These are phyloP conservation scores for Aldrovandia affinis DNA, from an alignment of 2,797 vertebrate species.

Conservation along the genomic window DNA sequence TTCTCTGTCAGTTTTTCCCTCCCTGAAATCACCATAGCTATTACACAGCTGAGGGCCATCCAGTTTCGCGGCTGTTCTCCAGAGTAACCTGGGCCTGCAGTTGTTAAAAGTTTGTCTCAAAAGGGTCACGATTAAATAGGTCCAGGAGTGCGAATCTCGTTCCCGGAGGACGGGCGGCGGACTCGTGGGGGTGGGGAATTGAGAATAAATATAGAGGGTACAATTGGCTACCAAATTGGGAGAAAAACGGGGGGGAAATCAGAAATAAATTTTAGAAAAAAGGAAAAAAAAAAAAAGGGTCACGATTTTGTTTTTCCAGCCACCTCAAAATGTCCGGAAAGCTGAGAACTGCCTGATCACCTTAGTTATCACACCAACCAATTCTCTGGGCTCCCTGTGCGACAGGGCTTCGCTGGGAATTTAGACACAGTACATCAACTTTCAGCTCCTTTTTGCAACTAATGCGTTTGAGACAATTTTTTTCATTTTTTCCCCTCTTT, in stretches of 20 bases:
- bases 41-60: neutral
- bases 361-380: slow-evolving; percentile 29
- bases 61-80: neutral
- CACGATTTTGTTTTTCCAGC: too few relatives aligned
- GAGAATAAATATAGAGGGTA: too few relatives aligned
- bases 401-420: neutral
- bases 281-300: too few relatives aligned
- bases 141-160: too few relatives aligned
- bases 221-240: too few relatives aligned
- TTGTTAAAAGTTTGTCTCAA: slow-evolving; percentile 47
- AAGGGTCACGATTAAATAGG: too few relatives aligned
- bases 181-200: too few relatives aligned
- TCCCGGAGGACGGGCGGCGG: too few relatives aligned
- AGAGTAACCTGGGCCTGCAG: slow-evolving; percentile 18
- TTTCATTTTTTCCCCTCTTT: neutral
- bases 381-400: slow-evolving; percentile 24
- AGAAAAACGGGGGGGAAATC: too few relatives aligned
- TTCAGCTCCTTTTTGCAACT: slow-evolving; percentile 9
- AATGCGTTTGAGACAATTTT: slow-evolving; percentile 12
- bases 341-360: slow-evolving; percentile 17
- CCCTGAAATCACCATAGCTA: neutral
- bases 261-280: too few relatives aligned
- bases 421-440: slow-evolving; percentile 17
- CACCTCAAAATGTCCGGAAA: slow-evolving; percentile 18
- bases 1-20: neutral